Percentiles rank a stretch among this genome's conserved stretches.
Conservation (phyloP, 2,888 invertebrate genomes). For the Melieria picta region DNA sequence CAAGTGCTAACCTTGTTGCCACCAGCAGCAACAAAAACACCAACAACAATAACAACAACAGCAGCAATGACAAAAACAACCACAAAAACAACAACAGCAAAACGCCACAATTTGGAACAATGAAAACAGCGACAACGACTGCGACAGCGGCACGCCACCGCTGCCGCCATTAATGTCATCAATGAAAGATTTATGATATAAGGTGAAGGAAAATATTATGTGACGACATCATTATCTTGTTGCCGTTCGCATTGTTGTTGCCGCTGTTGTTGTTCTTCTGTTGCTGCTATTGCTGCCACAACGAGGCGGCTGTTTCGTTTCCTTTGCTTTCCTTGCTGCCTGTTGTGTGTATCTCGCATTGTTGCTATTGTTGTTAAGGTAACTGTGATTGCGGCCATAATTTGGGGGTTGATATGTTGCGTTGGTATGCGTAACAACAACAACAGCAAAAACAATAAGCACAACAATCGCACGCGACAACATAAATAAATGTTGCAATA, state of each 20-base stretch:
- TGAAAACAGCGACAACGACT: constrained; percentile 11
- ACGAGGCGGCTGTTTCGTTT: background rate
- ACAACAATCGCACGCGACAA: background rate
- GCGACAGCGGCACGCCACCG: constrained; percentile 36
- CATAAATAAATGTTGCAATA: constrained; percentile 16
- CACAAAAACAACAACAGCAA: constrained; percentile 9
- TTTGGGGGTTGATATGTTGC: background rate
- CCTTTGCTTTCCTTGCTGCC: background rate
- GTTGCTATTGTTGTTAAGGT: constrained; percentile 11
- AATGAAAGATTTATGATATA: constrained; percentile 56
- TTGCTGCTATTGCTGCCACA: background rate
- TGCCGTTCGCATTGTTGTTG: constrained; percentile 8
- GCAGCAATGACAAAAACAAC: constrained; percentile 4
- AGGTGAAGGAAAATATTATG: constrained; percentile 48
- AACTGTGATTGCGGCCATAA: constrained; percentile 6
- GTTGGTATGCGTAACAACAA: background rate
- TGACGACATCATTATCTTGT: constrained; percentile 25
- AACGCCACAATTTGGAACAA: background rate
- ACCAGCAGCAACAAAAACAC: constrained; percentile 6
- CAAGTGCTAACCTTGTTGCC: too few relatives aligned
- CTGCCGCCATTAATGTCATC: constrained; percentile 39
- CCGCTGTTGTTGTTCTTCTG: background rate
- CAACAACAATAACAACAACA: constrained; percentile 4
- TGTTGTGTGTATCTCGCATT: constrained; percentile 16
- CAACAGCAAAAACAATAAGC: too few relatives aligned